phyloP scores from a whole-genome alignment of 2,113 vertebrate genomes.

The Gnathonemus longibarbis region DNA sequence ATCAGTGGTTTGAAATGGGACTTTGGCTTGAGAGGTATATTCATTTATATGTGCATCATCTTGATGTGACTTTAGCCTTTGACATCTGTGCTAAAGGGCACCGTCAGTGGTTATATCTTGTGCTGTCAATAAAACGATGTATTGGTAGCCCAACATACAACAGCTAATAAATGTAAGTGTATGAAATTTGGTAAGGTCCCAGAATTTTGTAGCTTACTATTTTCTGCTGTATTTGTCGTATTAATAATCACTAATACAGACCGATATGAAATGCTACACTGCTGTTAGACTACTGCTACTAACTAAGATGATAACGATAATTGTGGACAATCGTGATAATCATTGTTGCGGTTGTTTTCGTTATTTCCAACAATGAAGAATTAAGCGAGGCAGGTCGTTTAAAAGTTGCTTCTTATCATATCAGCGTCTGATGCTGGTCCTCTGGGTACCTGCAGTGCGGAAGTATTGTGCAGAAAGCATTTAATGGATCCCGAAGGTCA shows the following conservation, averaged over 20 bases:
- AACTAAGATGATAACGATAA: not conserved
- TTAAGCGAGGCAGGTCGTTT: not conserved
- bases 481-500: not conserved
- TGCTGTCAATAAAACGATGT: not conserved
- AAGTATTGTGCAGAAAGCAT: not conserved
- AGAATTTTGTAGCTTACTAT: not conserved
- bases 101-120: not conserved
- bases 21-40: not conserved
- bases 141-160: not conserved
- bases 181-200: not conserved
- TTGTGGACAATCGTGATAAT: not conserved
- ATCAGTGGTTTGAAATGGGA: not conserved
- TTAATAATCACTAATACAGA: not conserved
- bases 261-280: not conserved
- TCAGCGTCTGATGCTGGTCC: not conserved
- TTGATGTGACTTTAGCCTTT: not conserved
- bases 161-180: not conserved
- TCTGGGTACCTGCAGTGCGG: not conserved
- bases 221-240: not conserved
- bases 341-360: not conserved
- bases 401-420: not conserved
- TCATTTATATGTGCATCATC: not conserved
- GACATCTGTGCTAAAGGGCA: not conserved
- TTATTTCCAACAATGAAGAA: not conserved
- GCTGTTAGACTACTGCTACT: not conserved